These are phyloP conservation scores for Oryzias dopingdopingensis DNA, from an alignment of 2,797 vertebrate species.

Conservation along the genomic window DNA sequence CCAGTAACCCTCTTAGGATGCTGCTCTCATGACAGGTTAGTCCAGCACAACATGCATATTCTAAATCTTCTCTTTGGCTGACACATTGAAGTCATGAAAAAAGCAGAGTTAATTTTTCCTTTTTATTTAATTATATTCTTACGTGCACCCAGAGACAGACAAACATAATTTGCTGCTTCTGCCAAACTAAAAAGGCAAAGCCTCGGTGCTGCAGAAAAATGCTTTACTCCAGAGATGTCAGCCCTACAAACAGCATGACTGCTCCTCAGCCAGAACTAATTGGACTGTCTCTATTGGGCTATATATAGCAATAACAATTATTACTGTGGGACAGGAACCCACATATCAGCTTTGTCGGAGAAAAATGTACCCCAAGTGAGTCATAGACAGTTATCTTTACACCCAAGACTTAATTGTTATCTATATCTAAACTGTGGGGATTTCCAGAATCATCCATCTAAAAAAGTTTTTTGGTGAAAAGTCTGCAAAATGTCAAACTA, in stretches of 20 bases:
- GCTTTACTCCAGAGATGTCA: conserved; percentile 1
- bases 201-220: conserved; percentile 1
- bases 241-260: conserved; percentile 29
- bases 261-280: conserved; percentile 33
- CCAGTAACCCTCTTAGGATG: too few relatives aligned
- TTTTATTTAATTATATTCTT: background rate
- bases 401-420: conserved; percentile 2
- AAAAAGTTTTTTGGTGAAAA: too few relatives aligned
- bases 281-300: conserved; percentile 14
- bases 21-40: background rate
- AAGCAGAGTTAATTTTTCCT: background rate
- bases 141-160: background rate
- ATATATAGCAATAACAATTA: conserved; percentile 14
- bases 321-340: conserved; percentile 3
- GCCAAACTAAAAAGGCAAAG: conserved; percentile 2
- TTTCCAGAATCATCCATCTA: too few relatives aligned
- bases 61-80: background rate
- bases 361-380: conserved; percentile 11
- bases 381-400: conserved; percentile 5
- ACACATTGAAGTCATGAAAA: background rate
- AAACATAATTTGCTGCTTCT: background rate
- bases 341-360: conserved; percentile 2
- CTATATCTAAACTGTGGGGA: background rate
- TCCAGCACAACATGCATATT: conserved; percentile 7
- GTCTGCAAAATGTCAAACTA: too few relatives aligned